Conservation (phyloP, 1,140 invertebrate genomes). For the Prorops nasuta region DNA sequence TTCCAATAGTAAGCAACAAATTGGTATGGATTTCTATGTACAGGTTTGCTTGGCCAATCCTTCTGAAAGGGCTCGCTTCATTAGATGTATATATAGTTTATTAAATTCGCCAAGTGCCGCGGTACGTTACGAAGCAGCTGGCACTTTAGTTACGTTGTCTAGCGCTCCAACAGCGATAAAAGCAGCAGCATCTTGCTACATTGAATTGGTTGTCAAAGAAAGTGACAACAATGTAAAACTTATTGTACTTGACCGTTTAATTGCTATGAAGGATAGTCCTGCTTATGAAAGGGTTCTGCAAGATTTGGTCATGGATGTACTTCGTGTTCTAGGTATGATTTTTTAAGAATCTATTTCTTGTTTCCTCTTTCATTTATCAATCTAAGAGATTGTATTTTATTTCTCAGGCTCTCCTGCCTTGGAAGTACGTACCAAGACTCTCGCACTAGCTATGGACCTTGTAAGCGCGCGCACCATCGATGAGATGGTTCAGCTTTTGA, state of each 20-base stretch:
- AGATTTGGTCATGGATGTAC: slow-evolving; percentile 97
- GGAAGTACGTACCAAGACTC: slow-evolving; percentile 89
- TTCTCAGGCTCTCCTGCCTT: slow-evolving; percentile 76
- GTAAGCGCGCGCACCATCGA: slow-evolving; percentile 92
- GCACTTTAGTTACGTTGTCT: slow-evolving; percentile 98
- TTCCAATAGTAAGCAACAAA: too few species aligned
- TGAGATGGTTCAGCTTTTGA: slow-evolving; percentile 92
- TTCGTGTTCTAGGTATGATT: slow-evolving; percentile 79
- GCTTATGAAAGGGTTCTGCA: slow-evolving; percentile 91
- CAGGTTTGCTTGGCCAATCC: slow-evolving; percentile 96
- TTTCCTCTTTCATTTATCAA: too few species aligned
- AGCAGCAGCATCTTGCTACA: slow-evolving; percentile 95
- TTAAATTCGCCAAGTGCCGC: slow-evolving; percentile 95
- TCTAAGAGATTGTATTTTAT: too few species aligned
- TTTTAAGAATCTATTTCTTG: background rate
- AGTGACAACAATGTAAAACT: slow-evolving; percentile 99
- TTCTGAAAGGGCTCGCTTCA: slow-evolving; percentile 93
- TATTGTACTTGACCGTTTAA: slow-evolving; percentile 93
- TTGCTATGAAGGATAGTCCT: slow-evolving; percentile 83
- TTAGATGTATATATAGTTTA: slow-evolving; percentile 97
- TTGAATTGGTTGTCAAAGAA: slow-evolving; percentile 97
- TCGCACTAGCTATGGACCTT: slow-evolving; percentile 85
- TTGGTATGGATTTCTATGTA: slow-evolving; percentile 16
- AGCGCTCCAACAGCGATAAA: slow-evolving; percentile 96
- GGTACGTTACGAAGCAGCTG: slow-evolving; percentile 97